Conservation (phyloP, 1,140 invertebrate genomes). For the Apis dorsata region DNA sequence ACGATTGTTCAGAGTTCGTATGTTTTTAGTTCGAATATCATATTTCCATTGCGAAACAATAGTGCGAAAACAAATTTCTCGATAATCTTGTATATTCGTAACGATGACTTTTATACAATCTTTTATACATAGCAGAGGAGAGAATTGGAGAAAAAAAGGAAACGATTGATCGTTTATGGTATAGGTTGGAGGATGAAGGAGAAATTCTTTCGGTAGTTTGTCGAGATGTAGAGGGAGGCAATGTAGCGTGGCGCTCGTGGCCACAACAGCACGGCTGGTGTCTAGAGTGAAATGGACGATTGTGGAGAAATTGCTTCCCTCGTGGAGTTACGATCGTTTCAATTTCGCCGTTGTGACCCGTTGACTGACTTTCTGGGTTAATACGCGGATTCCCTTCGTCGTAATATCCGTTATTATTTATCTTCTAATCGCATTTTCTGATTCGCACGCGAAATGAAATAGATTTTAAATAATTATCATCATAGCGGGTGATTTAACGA, state of each 20-base stretch:
- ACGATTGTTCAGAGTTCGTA: too few relatives aligned
- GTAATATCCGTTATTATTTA: conserved; percentile 24
- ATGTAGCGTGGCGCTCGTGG: conserved; percentile 2
- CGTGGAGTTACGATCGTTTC: conserved; percentile 32
- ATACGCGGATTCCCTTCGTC: conserved; percentile 8
- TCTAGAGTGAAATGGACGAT: conserved; percentile 33
- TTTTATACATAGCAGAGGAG: neutral
- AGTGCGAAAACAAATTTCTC: conserved; percentile 25
- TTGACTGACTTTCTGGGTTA: conserved; percentile 36
- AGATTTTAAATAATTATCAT: conserved; percentile 19
- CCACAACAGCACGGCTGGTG: neutral
- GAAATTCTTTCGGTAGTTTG: conserved; percentile 28
- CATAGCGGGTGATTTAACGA: neutral
- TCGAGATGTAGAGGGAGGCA: conserved; percentile 3
- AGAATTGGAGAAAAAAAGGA: neutral
- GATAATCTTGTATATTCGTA: neutral
- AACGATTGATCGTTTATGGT: conserved; percentile 33
- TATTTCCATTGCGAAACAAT: neutral
- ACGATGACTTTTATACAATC: neutral
- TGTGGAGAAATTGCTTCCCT: conserved; percentile 25
- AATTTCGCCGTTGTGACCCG: conserved; percentile 14
- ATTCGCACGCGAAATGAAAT: neutral
- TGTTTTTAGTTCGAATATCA: neutral
- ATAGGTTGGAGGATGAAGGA: conserved; percentile 14
- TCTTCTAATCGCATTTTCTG: conserved; percentile 11